A percentile compares a stretch with the other conserved stretches of the same genome.
Evolutionary conservation across 2,797 vertebrate species (phyloP).

Genomic region (Glossophaga mutica): DNA sequence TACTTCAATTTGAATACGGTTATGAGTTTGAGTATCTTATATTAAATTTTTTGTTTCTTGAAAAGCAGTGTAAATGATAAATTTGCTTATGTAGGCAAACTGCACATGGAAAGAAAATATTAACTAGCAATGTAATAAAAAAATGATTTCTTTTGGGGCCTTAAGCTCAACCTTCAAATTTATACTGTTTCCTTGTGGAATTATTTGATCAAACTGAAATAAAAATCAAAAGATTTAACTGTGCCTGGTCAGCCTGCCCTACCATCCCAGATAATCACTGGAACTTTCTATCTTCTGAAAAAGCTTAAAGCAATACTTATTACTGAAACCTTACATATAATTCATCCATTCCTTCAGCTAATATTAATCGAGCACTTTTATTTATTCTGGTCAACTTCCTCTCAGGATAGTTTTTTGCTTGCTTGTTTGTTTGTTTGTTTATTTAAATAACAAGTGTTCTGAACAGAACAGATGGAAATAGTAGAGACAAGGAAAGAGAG

Average conservation of each 20-base stretch:
- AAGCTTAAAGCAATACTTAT: slow-evolving; percentile 34
- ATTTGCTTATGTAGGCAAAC: slow-evolving; percentile 61
- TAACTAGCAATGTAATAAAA: slow-evolving; percentile 70
- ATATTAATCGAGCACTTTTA: slow-evolving; percentile 21
- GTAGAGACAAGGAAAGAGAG: not conserved
- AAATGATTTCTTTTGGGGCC: slow-evolving; percentile 69
- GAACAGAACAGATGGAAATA: not conserved
- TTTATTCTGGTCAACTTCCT: not conserved
- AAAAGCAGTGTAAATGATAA: slow-evolving; percentile 62
- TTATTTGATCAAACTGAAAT: slow-evolving; percentile 70
- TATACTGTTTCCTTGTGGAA: slow-evolving; percentile 69
- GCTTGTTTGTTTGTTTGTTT: not conserved
- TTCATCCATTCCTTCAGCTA: not conserved
- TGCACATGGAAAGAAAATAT: slow-evolving; percentile 64
- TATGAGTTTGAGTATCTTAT: slow-evolving; percentile 51
- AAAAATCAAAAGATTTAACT: slow-evolving; percentile 56
- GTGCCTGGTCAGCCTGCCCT: slow-evolving; percentile 35
- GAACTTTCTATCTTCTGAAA: slow-evolving; percentile 33
- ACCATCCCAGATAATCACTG: not conserved
- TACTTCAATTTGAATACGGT: slow-evolving; percentile 54
- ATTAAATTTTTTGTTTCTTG: slow-evolving; percentile 61
- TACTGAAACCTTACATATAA: not conserved
- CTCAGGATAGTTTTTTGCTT: not conserved
- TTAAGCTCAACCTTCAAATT: slow-evolving; percentile 64
- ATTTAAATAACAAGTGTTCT: not conserved